These are phyloP conservation scores for Drosophila lacertosa DNA, from an alignment of 1,140 invertebrate genomes.

Conservation along the genomic window DNA sequence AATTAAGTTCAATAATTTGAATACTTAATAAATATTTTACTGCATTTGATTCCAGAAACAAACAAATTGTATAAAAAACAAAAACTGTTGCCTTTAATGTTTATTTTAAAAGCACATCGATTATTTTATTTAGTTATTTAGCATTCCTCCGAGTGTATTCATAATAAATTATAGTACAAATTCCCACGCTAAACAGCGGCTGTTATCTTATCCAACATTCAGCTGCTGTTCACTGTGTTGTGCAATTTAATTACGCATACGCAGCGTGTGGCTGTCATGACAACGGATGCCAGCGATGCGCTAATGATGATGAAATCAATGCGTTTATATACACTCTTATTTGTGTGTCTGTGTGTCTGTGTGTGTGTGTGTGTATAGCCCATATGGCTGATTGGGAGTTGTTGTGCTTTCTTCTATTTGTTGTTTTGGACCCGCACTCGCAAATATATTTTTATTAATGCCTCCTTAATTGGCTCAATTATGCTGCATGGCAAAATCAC, in stretches of 20 bases:
- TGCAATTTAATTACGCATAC: constrained; percentile 60
- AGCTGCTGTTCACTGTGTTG: not conserved
- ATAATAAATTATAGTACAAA: constrained; percentile 14
- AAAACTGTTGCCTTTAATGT: no score
- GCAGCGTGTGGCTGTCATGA: constrained; percentile 24
- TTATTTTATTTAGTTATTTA: no score
- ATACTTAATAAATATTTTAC: no score
- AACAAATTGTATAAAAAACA: no score
- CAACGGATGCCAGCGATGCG: constrained; percentile 16
- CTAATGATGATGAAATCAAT: constrained; percentile 61
- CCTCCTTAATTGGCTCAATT: constrained; percentile 42
- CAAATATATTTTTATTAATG: constrained; percentile 8
- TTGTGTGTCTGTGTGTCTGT: not conserved
- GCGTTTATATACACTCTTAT: constrained; percentile 7
- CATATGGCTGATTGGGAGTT: not conserved
- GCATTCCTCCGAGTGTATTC: no score
- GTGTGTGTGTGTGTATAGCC: not conserved
- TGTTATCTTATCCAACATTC: constrained; percentile 55
- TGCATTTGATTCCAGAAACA: no score
- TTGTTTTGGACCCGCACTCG: no score
- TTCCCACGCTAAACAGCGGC: constrained; percentile 23
- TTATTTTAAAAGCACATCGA: no score
- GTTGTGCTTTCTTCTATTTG: not conserved
- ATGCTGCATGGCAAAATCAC: constrained; percentile 18
- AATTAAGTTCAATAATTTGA: no score